Evolutionary conservation across 2,888 invertebrate species (phyloP), one percentile per base, ranked within the genome.

Genomic region (Drosophila tanythrix): DNA sequence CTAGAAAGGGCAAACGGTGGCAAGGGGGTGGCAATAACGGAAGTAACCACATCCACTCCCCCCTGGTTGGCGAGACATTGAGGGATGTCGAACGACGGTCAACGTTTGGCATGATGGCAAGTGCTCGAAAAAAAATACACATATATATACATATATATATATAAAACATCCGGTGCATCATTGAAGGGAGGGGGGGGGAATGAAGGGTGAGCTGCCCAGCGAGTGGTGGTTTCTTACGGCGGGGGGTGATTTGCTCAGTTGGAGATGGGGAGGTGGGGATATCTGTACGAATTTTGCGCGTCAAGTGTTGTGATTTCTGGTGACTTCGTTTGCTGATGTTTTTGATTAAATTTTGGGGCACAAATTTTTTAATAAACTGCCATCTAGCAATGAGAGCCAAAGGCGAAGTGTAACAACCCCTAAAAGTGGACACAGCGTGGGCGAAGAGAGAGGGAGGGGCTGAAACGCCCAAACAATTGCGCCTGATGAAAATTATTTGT

Each of bases 341-440:
- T 90, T 88, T 88, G 46, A 90, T 90, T 90, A 90, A 85, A 90
- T 88, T 88, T 79, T 56, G 64, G 60, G 59, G 33, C 71, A 73
- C 80, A 89, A 79, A 88, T 82, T 88, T 86, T 89, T 82, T 86
- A 86, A 86, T 89, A 89, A 89, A 89, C 90, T 88, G 70, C 68
- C 88, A 79, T 72, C 68, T 36, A 79, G 88, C 62, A 88, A 88
- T 77, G 76, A 75, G 74, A 61, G 21, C 15, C 33, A 48, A 33
- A 25, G n/a, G 35, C 31, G 40, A 35, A 33, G 27, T 25, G 38
- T 7, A 46, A 29, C 70, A 50, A 61, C 71, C 77, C 71, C 61
- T 53, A 36, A 40, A 31, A 33, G 36, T 27, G 56, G 33, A 31
- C n/a, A 69, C 43, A 25, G 29, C 36, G 35, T 31, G 6, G 5